phyloP scores from a whole-genome alignment of 2,888 invertebrate genomes.

The Sarcophaga carnaria region DNA sequence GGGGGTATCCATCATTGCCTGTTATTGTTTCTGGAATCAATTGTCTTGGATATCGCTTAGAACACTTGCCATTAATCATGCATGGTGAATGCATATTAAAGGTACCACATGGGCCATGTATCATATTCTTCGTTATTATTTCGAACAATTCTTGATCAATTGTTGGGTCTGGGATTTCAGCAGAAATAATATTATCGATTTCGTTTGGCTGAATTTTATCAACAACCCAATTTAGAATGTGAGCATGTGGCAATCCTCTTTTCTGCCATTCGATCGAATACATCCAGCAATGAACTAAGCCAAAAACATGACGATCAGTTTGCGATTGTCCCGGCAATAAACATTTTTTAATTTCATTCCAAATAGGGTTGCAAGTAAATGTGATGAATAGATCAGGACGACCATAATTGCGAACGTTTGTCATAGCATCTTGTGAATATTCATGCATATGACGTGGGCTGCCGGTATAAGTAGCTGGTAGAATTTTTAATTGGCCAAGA shows the following conservation, averaged over 20 bases:
- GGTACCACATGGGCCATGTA: neutral
- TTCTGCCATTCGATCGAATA: too few relatives aligned
- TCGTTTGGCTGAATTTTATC: slow-evolving; percentile 12
- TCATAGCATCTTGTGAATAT: slow-evolving; percentile 5
- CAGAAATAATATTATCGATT: slow-evolving; percentile 19
- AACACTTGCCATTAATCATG: slow-evolving; percentile 22
- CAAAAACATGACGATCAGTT: slow-evolving; percentile 54
- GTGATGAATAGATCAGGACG: too few relatives aligned
- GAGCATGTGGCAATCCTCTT: too few relatives aligned
- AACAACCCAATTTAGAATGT: neutral
- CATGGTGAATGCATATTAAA: neutral
- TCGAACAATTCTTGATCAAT: neutral
- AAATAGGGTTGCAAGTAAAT: slow-evolving; percentile 29
- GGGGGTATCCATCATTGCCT: neutral
- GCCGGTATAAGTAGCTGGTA: slow-evolving; percentile 16
- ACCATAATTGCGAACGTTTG: too few relatives aligned
- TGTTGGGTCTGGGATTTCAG: neutral
- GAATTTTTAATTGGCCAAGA: slow-evolving; percentile 6
- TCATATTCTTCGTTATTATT: slow-evolving; percentile 14
- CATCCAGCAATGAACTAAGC: neutral
- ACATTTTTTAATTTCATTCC: slow-evolving; percentile 50
- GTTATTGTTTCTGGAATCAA: slow-evolving; percentile 43
- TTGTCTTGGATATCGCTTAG: slow-evolving; percentile 29
- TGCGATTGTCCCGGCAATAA: slow-evolving; percentile 52
- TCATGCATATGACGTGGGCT: slow-evolving; percentile 30